These are phyloP conservation scores for Erebia palarica DNA, from an alignment of 2,888 invertebrate genomes.

Conservation along the genomic window DNA sequence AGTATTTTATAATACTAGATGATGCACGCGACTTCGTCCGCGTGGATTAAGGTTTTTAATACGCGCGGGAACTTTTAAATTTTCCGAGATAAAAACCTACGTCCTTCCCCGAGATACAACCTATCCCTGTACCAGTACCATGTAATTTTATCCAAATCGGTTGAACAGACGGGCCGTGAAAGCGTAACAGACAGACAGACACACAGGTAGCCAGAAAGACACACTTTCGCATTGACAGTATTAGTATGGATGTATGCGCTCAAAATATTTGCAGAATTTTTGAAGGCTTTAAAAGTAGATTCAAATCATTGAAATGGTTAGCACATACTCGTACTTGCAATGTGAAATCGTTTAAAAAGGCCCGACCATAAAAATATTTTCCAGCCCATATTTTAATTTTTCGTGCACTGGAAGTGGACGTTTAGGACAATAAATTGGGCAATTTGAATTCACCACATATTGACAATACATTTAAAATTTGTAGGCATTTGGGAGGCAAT, in stretches of 20 bases:
- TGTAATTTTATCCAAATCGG: too few relatives aligned
- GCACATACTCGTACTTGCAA: conserved; percentile 10
- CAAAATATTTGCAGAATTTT: background rate
- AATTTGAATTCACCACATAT: conserved; percentile 20
- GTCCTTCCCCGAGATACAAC: too few relatives aligned
- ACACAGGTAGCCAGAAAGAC: too few relatives aligned
- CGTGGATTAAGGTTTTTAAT: too few relatives aligned
- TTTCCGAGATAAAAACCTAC: too few relatives aligned
- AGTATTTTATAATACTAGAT: background rate
- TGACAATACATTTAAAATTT: conserved; percentile 21
- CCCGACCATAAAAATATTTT: conserved; percentile 5
- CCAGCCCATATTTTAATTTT: conserved; percentile 5
- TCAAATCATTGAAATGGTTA: conserved; percentile 1
- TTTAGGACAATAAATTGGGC: conserved; percentile 22
- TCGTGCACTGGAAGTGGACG: conserved; percentile 4
- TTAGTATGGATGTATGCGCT: too few relatives aligned
- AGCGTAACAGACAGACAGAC: too few relatives aligned
- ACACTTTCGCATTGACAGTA: too few relatives aligned
- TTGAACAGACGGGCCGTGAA: too few relatives aligned
- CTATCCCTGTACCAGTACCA: too few relatives aligned
- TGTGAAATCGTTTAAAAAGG: background rate
- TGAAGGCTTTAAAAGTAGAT: background rate
- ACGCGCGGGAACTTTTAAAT: too few relatives aligned
- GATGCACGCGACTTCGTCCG: too few relatives aligned
- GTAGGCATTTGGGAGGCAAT: conserved; percentile 21